Evolutionary conservation across 1,140 invertebrate species (phyloP), one percentile per base, ranked within the genome.

Genomic region (Halesus radiatus): DNA sequence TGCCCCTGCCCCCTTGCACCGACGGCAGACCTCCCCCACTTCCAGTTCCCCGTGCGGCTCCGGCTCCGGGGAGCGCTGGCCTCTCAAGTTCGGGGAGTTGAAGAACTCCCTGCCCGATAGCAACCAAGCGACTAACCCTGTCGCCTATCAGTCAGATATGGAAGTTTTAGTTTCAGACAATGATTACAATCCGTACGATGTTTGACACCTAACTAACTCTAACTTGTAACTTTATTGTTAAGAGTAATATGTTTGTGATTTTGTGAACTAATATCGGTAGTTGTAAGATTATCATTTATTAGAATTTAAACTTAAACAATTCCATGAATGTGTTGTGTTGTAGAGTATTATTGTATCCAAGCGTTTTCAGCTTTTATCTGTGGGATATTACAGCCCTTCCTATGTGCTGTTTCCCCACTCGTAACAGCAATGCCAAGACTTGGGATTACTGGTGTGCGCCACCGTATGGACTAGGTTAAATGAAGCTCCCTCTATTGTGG

Each of bases 101-200:
- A 83, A 83, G 45, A 52, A 83, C 78, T 70, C 32, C n/a, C 80
- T 83, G 10, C 82, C 82, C 20, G 82, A 83, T 52, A 77, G 76
- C 16, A 56, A 32, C 13, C 76, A 54, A 23, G 64, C 70, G 13
- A 22, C 58, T 0, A 62, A 72, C 26, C 50, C 77, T 18, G 50
- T 54, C 16, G 22, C 32, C 18, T 81, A 83, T 26, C 76, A 79
- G 20, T 81, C 82, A 10, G 82, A 83, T 23, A 81, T 83, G 82
- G 82, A 83, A 62, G 82, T 80, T 79, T 79, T 83, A 79, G 82
- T 83, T 79, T 83, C 82, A 16, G 82, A 83, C 76, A 80, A 83
- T 77, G 82, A 83, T 66, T 81, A 73, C 62, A 83, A 76, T 74
- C 75, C 80, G 10, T 81, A 81, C 45, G 77, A 83, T 58, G 80